phyloP scores from a whole-genome alignment of 2,888 invertebrate genomes.

The Ophonus ardosiacus region DNA sequence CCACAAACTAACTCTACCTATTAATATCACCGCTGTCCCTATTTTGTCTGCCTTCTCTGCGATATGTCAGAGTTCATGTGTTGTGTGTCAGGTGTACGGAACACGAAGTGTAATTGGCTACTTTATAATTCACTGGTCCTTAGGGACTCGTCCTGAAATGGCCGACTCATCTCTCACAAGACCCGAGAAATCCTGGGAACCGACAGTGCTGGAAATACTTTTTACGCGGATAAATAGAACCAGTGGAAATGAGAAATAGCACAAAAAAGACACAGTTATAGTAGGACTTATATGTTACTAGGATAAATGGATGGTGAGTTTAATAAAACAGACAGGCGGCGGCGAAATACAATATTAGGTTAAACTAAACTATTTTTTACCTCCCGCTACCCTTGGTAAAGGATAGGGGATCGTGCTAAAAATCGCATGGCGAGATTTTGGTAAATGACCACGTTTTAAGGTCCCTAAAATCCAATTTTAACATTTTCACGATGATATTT shows the following conservation, averaged over 20 bases:
- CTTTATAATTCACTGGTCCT: conserved; percentile 57
- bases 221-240: background rate
- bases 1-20: background rate
- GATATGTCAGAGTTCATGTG: conserved; percentile 31
- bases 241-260: background rate
- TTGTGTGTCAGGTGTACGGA: conserved; percentile 47
- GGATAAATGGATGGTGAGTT: no score
- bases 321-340: no score
- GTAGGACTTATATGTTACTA: no score
- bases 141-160: conserved; percentile 51
- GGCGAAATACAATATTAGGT: no score
- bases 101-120: conserved; percentile 54
- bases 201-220: background rate
- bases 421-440: no score
- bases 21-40: background rate
- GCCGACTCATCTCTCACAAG: conserved; percentile 29
- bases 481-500: no score
- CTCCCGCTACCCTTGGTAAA: no score
- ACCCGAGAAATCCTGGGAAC: conserved; percentile 1
- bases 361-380: no score
- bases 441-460: no score
- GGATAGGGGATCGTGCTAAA: no score
- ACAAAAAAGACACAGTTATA: background rate
- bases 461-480: no score
- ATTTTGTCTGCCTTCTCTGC: background rate